Percentiles rank a stretch among this genome's conserved stretches.
These are phyloP conservation scores for Numenius arquata DNA, from an alignment of 2,113 vertebrate genomes.

Conservation along the genomic window DNA sequence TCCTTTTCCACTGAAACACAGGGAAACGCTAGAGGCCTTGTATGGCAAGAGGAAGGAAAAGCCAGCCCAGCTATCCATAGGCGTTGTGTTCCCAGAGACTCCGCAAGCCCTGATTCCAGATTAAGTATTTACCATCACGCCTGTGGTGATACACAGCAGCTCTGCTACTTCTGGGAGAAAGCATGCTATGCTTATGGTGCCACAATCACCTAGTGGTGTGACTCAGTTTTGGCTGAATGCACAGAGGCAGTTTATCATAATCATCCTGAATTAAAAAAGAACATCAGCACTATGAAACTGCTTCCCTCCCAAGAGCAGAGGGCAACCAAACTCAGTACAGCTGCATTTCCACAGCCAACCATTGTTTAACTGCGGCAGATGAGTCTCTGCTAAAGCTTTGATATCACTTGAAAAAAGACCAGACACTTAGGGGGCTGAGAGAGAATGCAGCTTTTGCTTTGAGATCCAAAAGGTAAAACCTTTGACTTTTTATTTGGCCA, in stretches of 20 bases:
- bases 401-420: not conserved
- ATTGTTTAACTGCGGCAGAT: not conserved
- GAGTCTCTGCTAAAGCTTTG: not conserved
- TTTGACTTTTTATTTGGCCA: not conserved
- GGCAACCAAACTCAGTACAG: not conserved
- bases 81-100: not conserved
- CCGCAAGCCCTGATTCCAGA: not conserved
- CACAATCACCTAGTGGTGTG: not conserved
- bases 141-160: not conserved
- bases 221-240: conserved; percentile 13
- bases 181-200: not conserved
- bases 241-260: not conserved
- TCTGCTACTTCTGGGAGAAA: not conserved
- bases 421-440: not conserved
- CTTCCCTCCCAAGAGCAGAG: not conserved
- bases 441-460: not conserved
- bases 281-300: not conserved
- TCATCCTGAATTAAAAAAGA: not conserved
- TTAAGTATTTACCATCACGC: not conserved
- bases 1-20: not conserved
- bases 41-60: not conserved
- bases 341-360: not conserved
- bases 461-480: not conserved
- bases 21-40: not conserved
- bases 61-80: not conserved